A percentile compares a stretch with the other conserved stretches of the same genome.
These are phyloP conservation scores for Zoanthus solanderi DNA, from an alignment of 92 coral and sea anemone species.

Conservation along the genomic window DNA sequence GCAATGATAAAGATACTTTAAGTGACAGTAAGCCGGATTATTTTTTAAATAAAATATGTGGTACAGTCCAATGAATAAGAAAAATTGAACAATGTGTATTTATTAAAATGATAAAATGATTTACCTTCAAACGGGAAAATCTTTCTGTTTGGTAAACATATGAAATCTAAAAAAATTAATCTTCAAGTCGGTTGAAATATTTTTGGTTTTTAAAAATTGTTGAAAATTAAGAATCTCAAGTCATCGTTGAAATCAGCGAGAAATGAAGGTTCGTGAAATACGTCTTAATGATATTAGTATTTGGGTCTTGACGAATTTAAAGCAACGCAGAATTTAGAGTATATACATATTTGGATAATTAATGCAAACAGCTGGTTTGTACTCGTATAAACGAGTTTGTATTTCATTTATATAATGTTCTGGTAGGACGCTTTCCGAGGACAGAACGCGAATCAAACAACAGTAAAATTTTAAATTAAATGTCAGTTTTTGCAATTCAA, in stretches of 20 bases:
- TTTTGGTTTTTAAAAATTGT: neutral
- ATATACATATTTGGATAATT: neutral
- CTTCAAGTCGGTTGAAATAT: neutral
- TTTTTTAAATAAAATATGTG: no score
- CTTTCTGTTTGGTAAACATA: neutral
- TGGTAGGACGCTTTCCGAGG: neutral
- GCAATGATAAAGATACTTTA: no score
- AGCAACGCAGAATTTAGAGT: neutral
- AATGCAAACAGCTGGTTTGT: slow-evolving; percentile 28
- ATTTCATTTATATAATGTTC: neutral
- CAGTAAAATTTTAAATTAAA: neutral
- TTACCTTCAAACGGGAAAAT: neutral
- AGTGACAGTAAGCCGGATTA: no score
- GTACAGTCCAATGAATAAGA: no score
- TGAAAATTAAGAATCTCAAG: neutral
- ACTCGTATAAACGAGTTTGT: slow-evolving; percentile 3
- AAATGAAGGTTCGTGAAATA: neutral
- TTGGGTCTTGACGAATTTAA: slow-evolving; percentile 2
- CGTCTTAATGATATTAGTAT: neutral
- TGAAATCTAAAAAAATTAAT: neutral
- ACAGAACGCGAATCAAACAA: neutral
- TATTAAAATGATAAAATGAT: neutral
- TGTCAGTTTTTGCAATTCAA: no score
- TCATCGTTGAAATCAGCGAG: neutral
- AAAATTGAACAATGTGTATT: neutral